Conservation (phyloP, 2,113 vertebrate genomes). For the Nannospalax galili region DNA sequence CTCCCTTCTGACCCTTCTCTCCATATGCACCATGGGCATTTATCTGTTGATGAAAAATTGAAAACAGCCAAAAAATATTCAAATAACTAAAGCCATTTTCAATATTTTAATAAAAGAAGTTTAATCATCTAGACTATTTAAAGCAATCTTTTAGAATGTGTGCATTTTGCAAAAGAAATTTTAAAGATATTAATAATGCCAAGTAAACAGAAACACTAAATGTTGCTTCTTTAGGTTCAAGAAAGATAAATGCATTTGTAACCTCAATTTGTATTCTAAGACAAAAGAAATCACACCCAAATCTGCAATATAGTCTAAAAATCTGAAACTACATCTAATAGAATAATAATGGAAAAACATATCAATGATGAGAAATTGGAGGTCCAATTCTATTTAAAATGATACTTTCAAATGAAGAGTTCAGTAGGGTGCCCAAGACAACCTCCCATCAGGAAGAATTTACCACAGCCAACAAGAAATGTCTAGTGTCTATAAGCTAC, state of each 20-base stretch:
- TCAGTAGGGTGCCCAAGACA: neutral
- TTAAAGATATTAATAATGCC: neutral
- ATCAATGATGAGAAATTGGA: neutral
- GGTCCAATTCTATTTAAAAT: neutral
- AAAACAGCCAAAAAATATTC: constrained; percentile 48
- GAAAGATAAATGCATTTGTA: neutral
- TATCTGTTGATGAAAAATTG: constrained; percentile 85
- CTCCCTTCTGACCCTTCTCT: constrained; percentile 97
- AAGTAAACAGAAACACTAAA: neutral
- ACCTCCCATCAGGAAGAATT: neutral
- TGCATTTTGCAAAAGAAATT: neutral
- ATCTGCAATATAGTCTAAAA: neutral
- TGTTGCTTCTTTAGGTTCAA: neutral
- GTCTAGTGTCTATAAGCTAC: neutral
- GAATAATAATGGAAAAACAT: neutral
- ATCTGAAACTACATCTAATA: neutral
- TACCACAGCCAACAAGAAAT: neutral
- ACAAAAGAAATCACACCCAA: neutral
- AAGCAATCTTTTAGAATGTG: neutral
- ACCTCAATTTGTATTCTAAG: neutral
- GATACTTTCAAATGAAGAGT: neutral
- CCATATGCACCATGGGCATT: constrained; percentile 89
- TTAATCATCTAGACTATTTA: neutral
- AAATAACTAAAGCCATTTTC: neutral
- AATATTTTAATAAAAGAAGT: neutral